A percentile compares a stretch with the other conserved stretches of the same genome.
Conservation (phyloP, 2,797 vertebrate species). For the Spizella passerina region DNA sequence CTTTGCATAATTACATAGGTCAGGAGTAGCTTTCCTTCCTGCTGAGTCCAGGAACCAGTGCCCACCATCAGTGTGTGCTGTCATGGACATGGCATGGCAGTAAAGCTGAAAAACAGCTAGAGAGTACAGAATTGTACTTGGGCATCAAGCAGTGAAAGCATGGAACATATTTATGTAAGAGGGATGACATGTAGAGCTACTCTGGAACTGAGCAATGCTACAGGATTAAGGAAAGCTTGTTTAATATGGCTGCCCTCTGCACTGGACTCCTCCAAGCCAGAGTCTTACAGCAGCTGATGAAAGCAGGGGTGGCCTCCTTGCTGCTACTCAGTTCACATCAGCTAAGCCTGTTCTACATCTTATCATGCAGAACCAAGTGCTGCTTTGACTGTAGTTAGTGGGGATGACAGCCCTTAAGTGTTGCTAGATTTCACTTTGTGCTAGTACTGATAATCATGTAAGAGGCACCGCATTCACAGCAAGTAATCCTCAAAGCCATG, state of each 20-base stretch:
- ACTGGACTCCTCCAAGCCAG: not conserved
- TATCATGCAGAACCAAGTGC: not conserved
- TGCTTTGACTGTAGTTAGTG: not conserved
- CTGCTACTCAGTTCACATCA: not conserved
- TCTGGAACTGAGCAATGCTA: not conserved
- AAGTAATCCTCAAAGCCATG: not conserved
- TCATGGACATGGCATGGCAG: not conserved
- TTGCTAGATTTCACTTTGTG: not conserved
- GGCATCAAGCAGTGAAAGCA: not conserved
- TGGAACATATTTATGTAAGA: fast-evolving
- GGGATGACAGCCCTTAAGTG: not conserved
- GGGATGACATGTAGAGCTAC: fast-evolving
- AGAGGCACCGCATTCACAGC: not conserved
- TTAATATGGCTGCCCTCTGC: not conserved
- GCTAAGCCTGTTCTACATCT: not conserved
- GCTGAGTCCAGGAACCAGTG: not conserved
- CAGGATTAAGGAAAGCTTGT: not conserved
- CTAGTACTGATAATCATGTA: fast-evolving
- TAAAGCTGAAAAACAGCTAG: not conserved
- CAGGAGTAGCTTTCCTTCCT: not conserved
- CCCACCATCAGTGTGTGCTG: not conserved
- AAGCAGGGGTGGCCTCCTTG: not conserved
- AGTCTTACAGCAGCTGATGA: not conserved
- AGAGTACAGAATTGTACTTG: not conserved
- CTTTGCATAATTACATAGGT: not conserved